These are phyloP conservation scores for Elmis aenea DNA, from an alignment of 2,888 invertebrate genomes.

Conservation along the genomic window DNA sequence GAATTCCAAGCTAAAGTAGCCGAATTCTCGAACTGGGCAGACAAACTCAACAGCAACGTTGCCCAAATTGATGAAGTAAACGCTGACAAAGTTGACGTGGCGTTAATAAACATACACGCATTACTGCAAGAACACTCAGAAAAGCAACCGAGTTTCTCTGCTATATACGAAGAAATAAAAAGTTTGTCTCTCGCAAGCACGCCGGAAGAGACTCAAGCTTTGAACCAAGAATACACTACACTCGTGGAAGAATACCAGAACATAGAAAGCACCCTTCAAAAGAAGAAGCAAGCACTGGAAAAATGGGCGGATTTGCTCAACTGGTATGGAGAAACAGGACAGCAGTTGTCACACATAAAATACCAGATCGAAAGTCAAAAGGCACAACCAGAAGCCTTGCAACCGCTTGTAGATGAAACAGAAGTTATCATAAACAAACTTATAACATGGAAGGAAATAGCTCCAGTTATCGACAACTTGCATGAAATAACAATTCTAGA, in stretches of 20 bases:
- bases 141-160: slow-evolving; percentile 70
- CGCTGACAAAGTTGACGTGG: slow-evolving; percentile 74
- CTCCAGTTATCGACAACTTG: slow-evolving; percentile 63
- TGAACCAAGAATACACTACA: slow-evolving; percentile 71
- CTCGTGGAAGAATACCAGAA: slow-evolving; percentile 74
- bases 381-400: slow-evolving; percentile 64
- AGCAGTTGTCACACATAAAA: slow-evolving; percentile 73
- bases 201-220: slow-evolving; percentile 67
- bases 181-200: slow-evolving; percentile 64
- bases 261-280: slow-evolving; percentile 66
- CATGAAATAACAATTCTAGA: slow-evolving; percentile 66
- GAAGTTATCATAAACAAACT: slow-evolving; percentile 63
- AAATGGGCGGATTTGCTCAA: slow-evolving; percentile 79
- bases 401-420: slow-evolving; percentile 64
- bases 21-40: slow-evolving; percentile 77
- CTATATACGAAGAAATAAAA: slow-evolving; percentile 79
- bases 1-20: slow-evolving; percentile 76
- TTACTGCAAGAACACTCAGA: slow-evolving; percentile 81
- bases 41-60: slow-evolving; percentile 64
- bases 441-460: slow-evolving; percentile 65
- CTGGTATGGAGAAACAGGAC: slow-evolving; percentile 75
- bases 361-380: slow-evolving; percentile 75
- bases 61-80: slow-evolving; percentile 76
- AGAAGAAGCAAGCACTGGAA: slow-evolving; percentile 69
- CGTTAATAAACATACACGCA: slow-evolving; percentile 72